Percentiles rank a stretch among this genome's conserved stretches.
Conservation (phyloP, 1,140 invertebrate genomes). For the Diorhabda sublineata region DNA sequence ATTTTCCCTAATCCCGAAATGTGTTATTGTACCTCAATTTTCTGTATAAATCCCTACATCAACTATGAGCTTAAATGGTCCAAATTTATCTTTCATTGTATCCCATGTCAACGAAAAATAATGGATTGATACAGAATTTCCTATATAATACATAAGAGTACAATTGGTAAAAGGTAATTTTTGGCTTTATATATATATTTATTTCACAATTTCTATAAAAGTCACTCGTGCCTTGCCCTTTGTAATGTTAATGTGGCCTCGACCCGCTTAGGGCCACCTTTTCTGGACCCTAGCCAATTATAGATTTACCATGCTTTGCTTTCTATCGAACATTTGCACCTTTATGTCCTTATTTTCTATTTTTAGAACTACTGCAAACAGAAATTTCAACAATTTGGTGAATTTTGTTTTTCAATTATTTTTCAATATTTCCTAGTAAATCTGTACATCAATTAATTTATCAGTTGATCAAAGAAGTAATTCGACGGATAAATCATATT, state of each 20-base stretch:
- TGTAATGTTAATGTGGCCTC: slow-evolving; percentile 8
- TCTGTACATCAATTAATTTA: too few species aligned
- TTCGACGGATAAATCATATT: too few species aligned
- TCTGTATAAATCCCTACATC: too few species aligned
- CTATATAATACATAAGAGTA: slow-evolving; percentile 1
- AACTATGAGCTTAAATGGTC: too few species aligned
- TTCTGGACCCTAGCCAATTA: slow-evolving; percentile 12
- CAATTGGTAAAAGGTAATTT: slow-evolving; percentile 14
- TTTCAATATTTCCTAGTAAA: too few species aligned
- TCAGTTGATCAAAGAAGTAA: too few species aligned
- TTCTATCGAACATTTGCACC: slow-evolving; percentile 8
- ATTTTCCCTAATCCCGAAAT: too few species aligned
- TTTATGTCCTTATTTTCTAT: slow-evolving; percentile 4
- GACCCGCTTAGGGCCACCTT: slow-evolving; percentile 12
- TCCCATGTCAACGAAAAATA: slow-evolving; percentile 9
- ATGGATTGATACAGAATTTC: slow-evolving; percentile 8
- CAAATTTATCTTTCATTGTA: neutral
- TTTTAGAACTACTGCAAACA: slow-evolving; percentile 4
- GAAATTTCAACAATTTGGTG: neutral
- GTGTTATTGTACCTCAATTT: too few species aligned
- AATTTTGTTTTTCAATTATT: too few species aligned
- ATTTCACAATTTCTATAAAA: slow-evolving; percentile 1
- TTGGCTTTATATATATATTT: slow-evolving; percentile 5
- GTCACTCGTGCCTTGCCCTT: slow-evolving; percentile 15
- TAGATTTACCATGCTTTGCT: slow-evolving; percentile 12